Conservation (phyloP, 1,140 invertebrate species). For the Bombus breviceps region DNA sequence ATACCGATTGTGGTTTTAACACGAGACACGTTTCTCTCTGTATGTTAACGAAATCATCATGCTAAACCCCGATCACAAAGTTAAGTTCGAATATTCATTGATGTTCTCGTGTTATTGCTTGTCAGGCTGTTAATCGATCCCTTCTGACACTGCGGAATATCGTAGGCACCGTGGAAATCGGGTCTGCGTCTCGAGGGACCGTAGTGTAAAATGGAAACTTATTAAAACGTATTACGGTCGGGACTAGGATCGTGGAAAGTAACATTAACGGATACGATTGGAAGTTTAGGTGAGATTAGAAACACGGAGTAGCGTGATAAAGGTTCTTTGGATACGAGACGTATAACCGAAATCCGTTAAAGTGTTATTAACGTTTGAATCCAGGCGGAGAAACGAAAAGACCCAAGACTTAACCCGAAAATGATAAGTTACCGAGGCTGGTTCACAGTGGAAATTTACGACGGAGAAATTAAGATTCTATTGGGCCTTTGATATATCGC, state of each 20-base stretch:
- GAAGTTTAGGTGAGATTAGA: slow-evolving; percentile 46
- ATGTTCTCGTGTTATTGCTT: neutral
- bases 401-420: neutral
- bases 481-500: slow-evolving; percentile 13
- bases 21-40: too few species aligned
- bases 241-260: neutral
- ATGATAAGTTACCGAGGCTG: slow-evolving; percentile 19
- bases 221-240: slow-evolving; percentile 32
- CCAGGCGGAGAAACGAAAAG: neutral
- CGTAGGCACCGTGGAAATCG: slow-evolving; percentile 8
- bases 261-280: slow-evolving; percentile 40
- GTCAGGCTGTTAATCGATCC: neutral
- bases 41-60: too few species aligned
- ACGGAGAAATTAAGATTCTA: slow-evolving; percentile 41
- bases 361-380: slow-evolving; percentile 26
- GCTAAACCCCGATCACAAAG: too few species aligned
- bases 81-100: neutral
- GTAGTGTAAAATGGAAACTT: neutral
- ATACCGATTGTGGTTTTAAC: too few species aligned
- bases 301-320: slow-evolving; percentile 31
- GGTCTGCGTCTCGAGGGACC: neutral
- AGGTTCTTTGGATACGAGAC: neutral
- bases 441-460: slow-evolving; percentile 17
- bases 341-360: slow-evolving; percentile 12
- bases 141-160: neutral